Conservation (phyloP, 2,888 invertebrate species). For the Conchocele bisecta region DNA sequence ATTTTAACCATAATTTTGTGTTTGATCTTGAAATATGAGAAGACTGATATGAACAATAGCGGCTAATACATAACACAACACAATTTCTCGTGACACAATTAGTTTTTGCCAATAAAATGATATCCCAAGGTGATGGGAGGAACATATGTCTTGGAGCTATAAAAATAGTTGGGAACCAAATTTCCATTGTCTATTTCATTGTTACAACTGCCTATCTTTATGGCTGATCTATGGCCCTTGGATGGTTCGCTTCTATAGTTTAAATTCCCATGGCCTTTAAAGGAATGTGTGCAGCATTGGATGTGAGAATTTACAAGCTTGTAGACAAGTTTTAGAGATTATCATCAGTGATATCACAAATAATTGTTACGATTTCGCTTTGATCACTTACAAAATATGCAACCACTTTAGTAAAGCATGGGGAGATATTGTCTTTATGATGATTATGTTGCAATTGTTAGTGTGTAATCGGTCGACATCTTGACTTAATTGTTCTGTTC, state of each 20-base stretch:
- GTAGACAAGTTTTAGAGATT: background rate
- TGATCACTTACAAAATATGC: too few relatives aligned
- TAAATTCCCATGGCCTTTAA: background rate
- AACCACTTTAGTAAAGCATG: too few relatives aligned
- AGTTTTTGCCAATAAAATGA: conserved; percentile 40
- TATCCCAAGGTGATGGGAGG: conserved; percentile 31
- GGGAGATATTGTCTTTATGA: background rate
- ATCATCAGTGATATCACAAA: conserved; percentile 2
- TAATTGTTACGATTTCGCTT: too few relatives aligned
- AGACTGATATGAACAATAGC: too few relatives aligned
- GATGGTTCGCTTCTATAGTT: background rate
- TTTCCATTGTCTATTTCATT: conserved; percentile 42
- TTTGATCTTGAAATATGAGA: too few relatives aligned
- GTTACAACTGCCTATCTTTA: conserved; percentile 59
- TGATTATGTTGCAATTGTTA: background rate
- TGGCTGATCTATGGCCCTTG: conserved; percentile 38
- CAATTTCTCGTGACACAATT: too few relatives aligned
- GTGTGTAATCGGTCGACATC: background rate
- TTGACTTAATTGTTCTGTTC: conserved; percentile 6
- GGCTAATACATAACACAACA: too few relatives aligned
- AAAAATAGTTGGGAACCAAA: conserved; percentile 54
- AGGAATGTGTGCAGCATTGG: background rate
- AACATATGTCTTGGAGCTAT: conserved; percentile 54
- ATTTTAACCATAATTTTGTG: too few relatives aligned
- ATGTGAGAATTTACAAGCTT: background rate